phyloP scores from a whole-genome alignment of 2,113 vertebrate genomes.

The Pao palembangensis region DNA sequence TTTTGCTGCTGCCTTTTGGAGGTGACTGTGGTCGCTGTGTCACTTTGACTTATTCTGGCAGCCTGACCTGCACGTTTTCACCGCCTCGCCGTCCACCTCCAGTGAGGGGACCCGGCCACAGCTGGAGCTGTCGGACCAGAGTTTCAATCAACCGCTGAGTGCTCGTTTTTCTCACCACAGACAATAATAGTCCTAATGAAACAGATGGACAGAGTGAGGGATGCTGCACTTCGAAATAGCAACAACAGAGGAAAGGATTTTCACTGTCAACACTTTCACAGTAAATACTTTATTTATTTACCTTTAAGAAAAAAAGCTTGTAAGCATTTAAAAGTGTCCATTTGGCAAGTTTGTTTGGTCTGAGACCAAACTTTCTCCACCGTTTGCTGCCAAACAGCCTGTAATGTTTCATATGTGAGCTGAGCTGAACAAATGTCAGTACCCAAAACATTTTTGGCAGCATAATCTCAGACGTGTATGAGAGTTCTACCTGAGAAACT shows the following conservation, averaged over 20 bases:
- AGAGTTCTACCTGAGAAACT: conserved; percentile 4
- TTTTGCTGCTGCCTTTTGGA: no score
- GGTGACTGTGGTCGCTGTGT: no score
- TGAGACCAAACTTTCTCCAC: conserved; percentile 13
- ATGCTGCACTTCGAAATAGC: conserved; percentile 3
- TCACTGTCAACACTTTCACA: conserved; percentile 1
- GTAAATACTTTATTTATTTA: background rate
- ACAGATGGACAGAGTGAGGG: background rate
- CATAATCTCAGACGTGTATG: background rate
- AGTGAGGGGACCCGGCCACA: conserved; percentile 25
- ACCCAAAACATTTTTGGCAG: conserved; percentile 30
- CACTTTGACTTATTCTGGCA: no score
- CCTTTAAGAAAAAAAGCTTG: conserved; percentile 6
- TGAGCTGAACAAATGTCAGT: background rate
- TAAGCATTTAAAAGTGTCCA: conserved; percentile 3
- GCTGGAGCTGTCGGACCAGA: conserved; percentile 32
- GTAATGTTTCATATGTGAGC: conserved; percentile 21
- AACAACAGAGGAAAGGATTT: background rate
- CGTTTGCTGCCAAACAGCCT: conserved; percentile 36
- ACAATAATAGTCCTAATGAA: background rate
- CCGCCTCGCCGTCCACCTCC: background rate
- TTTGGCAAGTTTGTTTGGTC: conserved; percentile 23
- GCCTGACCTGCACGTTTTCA: no score
- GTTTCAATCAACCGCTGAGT: conserved; percentile 28
- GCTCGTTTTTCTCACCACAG: conserved; percentile 1